Conservation (phyloP, 1,140 invertebrate genomes). For the Daktulosphaira vitifoliae region DNA sequence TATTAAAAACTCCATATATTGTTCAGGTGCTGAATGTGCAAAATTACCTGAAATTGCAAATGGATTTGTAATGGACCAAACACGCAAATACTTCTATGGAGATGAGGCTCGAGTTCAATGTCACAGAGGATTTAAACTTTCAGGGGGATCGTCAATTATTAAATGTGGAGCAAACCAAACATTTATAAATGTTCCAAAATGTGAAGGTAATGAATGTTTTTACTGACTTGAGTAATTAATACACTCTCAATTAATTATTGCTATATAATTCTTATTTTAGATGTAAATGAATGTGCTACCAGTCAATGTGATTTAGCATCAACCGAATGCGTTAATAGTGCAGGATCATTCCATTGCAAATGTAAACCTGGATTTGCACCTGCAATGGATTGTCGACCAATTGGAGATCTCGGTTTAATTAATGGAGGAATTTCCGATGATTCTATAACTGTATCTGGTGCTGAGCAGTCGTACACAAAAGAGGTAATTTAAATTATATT, state of each 20-base stretch:
- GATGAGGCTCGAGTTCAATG: conserved; percentile 90
- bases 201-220: conserved; percentile 56
- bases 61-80: conserved; percentile 63
- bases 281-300: conserved; percentile 85
- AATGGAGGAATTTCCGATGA: conserved; percentile 84
- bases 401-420: conserved; percentile 77
- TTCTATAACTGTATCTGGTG: conserved; percentile 73
- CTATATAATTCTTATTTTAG: conserved; percentile 44
- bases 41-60: conserved; percentile 74
- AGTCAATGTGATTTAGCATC: conserved; percentile 83
- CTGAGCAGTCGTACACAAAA: conserved; percentile 72
- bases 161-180: conserved; percentile 76
- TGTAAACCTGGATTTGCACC: conserved; percentile 76
- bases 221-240: background rate
- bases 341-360: conserved; percentile 85
- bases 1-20: background rate
- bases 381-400: conserved; percentile 78
- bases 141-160: conserved; percentile 78
- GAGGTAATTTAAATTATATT: conserved; percentile 53
- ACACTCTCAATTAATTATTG: background rate
- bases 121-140: conserved; percentile 75
- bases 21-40: conserved; percentile 56
- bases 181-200: conserved; percentile 75
- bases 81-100: conserved; percentile 68
- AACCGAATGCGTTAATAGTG: conserved; percentile 83